A percentile compares a stretch with the other conserved stretches of the same genome.
Evolutionary conservation across 2,888 invertebrate species (phyloP).

Genomic region (Limnephilus lunatus): DNA sequence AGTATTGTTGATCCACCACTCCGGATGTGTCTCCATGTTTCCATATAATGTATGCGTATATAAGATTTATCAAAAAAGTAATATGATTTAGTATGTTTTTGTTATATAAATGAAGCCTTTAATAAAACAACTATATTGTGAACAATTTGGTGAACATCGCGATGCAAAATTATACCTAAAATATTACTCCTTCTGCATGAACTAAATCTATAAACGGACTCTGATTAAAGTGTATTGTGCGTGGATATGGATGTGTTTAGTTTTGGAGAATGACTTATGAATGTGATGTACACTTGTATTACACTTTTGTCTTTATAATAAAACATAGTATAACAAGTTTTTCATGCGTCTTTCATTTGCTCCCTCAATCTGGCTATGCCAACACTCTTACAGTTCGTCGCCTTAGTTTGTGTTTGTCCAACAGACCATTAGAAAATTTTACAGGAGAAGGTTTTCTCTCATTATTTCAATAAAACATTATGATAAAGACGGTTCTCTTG

Average conservation of each 20-base stretch:
- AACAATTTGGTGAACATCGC: slow-evolving; percentile 33
- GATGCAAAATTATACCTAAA: slow-evolving; percentile 30
- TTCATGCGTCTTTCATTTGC: slow-evolving; percentile 26
- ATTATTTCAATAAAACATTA: no score
- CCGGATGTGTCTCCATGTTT: slow-evolving; percentile 40
- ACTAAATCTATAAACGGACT: slow-evolving; percentile 33
- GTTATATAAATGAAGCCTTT: slow-evolving; percentile 46
- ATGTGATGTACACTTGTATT: slow-evolving; percentile 56
- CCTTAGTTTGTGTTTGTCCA: no score
- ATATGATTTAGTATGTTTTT: slow-evolving; percentile 41
- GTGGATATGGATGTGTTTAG: slow-evolving; percentile 25
- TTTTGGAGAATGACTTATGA: slow-evolving; percentile 48
- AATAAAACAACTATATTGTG: slow-evolving; percentile 37
- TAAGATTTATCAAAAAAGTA: slow-evolving; percentile 44
- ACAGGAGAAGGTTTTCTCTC: no score
- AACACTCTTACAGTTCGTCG: background rate
- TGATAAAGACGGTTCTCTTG: no score
- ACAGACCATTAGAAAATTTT: no score
- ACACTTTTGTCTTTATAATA: slow-evolving; percentile 59
- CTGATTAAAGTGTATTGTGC: slow-evolving; percentile 28
- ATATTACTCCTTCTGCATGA: slow-evolving; percentile 31
- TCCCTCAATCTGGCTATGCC: background rate
- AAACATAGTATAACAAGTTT: slow-evolving; percentile 56
- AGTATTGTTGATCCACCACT: slow-evolving; percentile 46
- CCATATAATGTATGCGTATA: slow-evolving; percentile 25